phyloP scores from a whole-genome alignment of 2,888 invertebrate genomes.

The Mimachlamys varia region DNA sequence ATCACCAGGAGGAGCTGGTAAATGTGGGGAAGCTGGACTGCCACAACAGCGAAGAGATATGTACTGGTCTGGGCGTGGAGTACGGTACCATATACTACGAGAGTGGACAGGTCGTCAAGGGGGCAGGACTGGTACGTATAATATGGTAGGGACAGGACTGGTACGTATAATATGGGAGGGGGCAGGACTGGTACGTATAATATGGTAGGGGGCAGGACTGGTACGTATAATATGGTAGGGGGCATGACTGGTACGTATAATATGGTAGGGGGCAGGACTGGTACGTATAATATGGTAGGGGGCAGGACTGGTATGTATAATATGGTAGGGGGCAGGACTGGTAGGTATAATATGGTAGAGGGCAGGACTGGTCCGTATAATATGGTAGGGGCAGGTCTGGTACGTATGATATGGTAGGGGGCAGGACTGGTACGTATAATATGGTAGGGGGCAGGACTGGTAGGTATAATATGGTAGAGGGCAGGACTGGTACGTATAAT shows the following conservation, averaged over 20 bases:
- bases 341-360: background rate
- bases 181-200: too few species aligned
- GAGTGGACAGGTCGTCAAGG: slow-evolving; percentile 66
- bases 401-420: too few species aligned
- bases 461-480: too few species aligned
- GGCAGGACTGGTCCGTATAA: background rate
- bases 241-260: slow-evolving; percentile 68
- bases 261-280: background rate
- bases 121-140: slow-evolving; percentile 29
- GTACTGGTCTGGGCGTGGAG: slow-evolving; percentile 81
- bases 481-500: too few species aligned
- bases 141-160: too few species aligned
- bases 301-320: slow-evolving; percentile 68
- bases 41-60: slow-evolving; percentile 81
- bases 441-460: too few species aligned
- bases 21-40: slow-evolving; percentile 84
- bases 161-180: too few species aligned
- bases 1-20: slow-evolving; percentile 81
- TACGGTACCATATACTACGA: slow-evolving; percentile 81
- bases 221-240: too few species aligned
- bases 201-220: too few species aligned
- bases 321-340: background rate
- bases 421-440: too few species aligned
- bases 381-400: too few species aligned
- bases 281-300: too few species aligned